Evolutionary conservation across 2,888 invertebrate genomes (phyloP).

Genomic region (Gryllus longicercus): DNA sequence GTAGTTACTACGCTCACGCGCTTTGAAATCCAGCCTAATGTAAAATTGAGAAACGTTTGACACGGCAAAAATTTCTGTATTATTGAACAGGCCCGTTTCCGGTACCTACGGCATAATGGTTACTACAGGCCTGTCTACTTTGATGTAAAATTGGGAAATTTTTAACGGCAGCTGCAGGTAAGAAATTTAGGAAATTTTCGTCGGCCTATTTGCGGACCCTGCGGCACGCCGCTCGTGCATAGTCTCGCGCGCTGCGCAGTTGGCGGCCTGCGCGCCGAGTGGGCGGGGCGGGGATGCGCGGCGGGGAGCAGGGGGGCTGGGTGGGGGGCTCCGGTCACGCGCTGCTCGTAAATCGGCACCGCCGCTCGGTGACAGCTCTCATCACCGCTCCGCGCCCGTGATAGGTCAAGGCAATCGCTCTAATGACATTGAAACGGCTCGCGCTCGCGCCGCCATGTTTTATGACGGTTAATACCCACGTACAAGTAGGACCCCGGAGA

Average conservation of each 20-base stretch:
- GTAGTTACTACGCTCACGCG: no score
- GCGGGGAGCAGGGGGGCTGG: conserved; percentile 23
- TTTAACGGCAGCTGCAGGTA: no score
- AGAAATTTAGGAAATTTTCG: no score
- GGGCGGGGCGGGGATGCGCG: neutral
- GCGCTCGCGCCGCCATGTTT: conserved; percentile 19
- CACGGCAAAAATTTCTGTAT: no score
- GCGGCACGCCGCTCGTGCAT: no score
- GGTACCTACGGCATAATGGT: no score
- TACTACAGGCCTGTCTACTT: no score
- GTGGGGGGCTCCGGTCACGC: conserved; percentile 32
- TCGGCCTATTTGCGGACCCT: no score
- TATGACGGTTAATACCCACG: conserved; percentile 9
- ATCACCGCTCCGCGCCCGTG: conserved; percentile 23
- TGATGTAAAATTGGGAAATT: no score
- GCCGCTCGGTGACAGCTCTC: conserved; percentile 22
- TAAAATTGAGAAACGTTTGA: no score
- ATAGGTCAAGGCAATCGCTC: conserved; percentile 33
- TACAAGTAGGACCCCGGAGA: neutral
- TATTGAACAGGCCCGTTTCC: no score
- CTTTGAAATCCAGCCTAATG: no score
- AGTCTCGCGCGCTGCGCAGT: neutral
- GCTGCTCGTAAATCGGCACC: conserved; percentile 31
- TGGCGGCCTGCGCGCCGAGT: neutral
- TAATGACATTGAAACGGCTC: conserved; percentile 23